Evolutionary conservation across 2,113 vertebrate genomes (phyloP).

Genomic region (Hepsetus odoe): DNA sequence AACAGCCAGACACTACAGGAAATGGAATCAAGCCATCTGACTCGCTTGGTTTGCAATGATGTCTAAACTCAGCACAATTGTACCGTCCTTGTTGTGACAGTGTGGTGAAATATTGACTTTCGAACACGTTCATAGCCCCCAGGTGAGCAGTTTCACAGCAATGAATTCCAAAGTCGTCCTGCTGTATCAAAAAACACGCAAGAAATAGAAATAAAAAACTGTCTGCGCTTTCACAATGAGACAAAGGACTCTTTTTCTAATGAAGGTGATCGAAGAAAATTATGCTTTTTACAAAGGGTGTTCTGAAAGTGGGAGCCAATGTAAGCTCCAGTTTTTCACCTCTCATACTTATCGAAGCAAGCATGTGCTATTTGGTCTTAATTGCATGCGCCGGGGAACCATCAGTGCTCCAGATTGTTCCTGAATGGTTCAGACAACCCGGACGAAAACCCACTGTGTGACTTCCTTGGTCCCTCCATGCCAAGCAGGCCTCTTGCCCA

Average conservation of each 20-base stretch:
- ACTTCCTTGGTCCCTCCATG: background rate
- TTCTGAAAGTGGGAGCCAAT: too few species aligned
- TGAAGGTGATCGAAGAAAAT: background rate
- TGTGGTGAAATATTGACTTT: constrained; percentile 17
- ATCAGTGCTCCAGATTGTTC: background rate
- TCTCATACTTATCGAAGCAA: background rate
- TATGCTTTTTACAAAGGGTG: background rate
- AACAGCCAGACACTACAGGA: background rate
- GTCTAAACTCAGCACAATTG: constrained; percentile 3
- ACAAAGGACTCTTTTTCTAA: background rate
- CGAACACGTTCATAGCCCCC: background rate
- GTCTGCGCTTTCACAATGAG: background rate
- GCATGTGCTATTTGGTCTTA: background rate
- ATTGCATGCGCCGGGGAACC: background rate
- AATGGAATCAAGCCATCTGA: background rate
- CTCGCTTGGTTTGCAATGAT: background rate
- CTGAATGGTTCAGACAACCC: background rate
- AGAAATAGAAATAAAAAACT: background rate
- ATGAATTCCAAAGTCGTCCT: background rate
- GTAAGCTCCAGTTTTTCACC: background rate
- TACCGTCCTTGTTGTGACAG: background rate
- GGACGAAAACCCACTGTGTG: background rate
- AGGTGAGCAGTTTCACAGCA: background rate
- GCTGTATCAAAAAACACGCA: background rate
- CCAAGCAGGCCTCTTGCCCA: background rate